A percentile compares a stretch with the other conserved stretches of the same genome.
Conservation (phyloP, 1,140 invertebrate genomes). For the Drosophila novamexicana region DNA sequence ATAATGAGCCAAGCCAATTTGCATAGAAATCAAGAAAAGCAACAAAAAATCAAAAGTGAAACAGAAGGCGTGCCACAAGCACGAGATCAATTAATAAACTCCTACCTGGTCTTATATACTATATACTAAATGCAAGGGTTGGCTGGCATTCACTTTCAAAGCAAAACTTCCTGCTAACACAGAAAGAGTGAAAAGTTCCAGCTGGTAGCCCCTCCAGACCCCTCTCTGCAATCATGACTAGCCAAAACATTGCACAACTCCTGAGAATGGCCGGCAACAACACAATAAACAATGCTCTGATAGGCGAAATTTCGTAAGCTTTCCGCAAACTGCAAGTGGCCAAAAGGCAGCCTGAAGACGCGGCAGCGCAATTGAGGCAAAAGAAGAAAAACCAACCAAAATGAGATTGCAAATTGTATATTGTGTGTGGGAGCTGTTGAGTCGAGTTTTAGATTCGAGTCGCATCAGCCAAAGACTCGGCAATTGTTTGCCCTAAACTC, state of each 20-base stretch:
- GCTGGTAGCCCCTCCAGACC: not conserved
- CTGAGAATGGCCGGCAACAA: slow-evolving; percentile 48
- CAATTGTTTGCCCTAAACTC: slow-evolving; percentile 41
- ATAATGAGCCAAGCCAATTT: slow-evolving; percentile 50
- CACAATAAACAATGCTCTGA: slow-evolving; percentile 42
- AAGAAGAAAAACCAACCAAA: slow-evolving; percentile 12
- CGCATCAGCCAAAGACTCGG: slow-evolving; percentile 28
- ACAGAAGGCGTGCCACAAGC: slow-evolving; percentile 52
- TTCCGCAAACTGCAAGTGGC: slow-evolving; percentile 46
- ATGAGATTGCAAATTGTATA: slow-evolving; percentile 49
- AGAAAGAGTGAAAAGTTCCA: slow-evolving; percentile 36
- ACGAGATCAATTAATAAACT: slow-evolving; percentile 54
- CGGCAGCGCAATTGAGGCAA: slow-evolving; percentile 41
- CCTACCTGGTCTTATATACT: slow-evolving; percentile 17
- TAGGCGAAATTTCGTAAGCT: slow-evolving; percentile 53
- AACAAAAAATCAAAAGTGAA: slow-evolving; percentile 39
- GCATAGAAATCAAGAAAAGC: slow-evolving; percentile 23
- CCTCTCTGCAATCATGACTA: slow-evolving; percentile 2
- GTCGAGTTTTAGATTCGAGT: slow-evolving; percentile 16
- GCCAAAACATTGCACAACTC: slow-evolving; percentile 42
- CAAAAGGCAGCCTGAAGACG: slow-evolving; percentile 50
- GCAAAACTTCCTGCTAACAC: slow-evolving; percentile 31
- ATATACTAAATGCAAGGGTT: not conserved
- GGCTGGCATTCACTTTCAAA: slow-evolving; percentile 43
- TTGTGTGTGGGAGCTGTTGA: slow-evolving; percentile 42